Evolutionary conservation across 2,113 vertebrate genomes (phyloP).

Genomic region (Sinocyclocheilus grahami): DNA sequence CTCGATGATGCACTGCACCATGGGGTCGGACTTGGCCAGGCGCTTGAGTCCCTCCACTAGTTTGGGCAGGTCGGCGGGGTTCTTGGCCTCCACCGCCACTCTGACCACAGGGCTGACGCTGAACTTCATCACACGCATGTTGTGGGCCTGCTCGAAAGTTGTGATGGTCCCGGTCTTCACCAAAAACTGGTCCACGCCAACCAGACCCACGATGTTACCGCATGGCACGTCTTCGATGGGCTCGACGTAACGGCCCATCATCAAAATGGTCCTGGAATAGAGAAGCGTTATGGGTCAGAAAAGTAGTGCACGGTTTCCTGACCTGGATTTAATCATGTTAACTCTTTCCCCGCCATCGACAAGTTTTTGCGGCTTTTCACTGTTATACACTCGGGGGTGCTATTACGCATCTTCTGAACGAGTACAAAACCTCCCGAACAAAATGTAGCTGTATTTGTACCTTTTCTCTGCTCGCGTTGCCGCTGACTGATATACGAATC

Average conservation of each 20-base stretch:
- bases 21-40: constrained; percentile 94
- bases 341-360: too few species aligned
- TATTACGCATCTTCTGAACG: too few species aligned
- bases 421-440: too few species aligned
- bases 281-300: not conserved
- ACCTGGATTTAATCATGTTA: not conserved
- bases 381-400: too few species aligned
- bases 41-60: constrained; percentile 93
- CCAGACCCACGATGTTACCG: constrained; percentile 93
- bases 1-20: constrained; percentile 98
- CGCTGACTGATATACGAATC: too few species aligned
- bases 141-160: constrained; percentile 89
- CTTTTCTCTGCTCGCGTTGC: too few species aligned
- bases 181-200: constrained; percentile 92
- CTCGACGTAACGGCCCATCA: constrained; percentile 95
- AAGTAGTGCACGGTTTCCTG: too few species aligned
- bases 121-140: constrained; percentile 97
- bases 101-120: constrained; percentile 93
- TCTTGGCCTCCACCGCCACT: constrained; percentile 93
- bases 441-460: too few species aligned
- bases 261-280: constrained; percentile 85
- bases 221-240: constrained; percentile 96
- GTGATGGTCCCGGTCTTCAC: constrained; percentile 95
- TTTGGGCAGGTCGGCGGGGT: constrained; percentile 91
- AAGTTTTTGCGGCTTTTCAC: too few species aligned